A percentile compares a stretch with the other conserved stretches of the same genome.
Evolutionary conservation across 2,888 invertebrate species (phyloP).

Genomic region (Stenotaenia linearis): DNA sequence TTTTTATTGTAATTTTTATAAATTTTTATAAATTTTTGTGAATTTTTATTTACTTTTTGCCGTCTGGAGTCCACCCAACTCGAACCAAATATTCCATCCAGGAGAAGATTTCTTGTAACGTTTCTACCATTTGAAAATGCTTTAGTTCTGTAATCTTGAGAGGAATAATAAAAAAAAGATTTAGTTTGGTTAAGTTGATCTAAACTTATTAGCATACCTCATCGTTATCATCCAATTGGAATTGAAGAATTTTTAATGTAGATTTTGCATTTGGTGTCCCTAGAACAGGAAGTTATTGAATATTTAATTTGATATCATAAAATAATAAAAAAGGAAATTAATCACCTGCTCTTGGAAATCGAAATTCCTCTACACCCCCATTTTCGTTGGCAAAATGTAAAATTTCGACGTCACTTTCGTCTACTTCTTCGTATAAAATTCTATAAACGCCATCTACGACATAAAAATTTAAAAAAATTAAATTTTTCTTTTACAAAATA

Average conservation of each 20-base stretch:
- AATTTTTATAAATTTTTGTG: too few species aligned
- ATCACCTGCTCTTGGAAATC: constrained; percentile 50
- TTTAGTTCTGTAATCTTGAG: constrained; percentile 61
- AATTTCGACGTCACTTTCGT: constrained; percentile 75
- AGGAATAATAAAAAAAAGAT: neutral
- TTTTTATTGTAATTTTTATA: neutral
- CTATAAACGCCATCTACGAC: constrained; percentile 43
- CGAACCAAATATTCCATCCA: constrained; percentile 94
- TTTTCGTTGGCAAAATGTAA: constrained; percentile 76
- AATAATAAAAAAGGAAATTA: neutral
- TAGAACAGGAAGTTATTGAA: constrained; percentile 33
- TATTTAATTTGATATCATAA: too few species aligned
- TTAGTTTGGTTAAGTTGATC: neutral
- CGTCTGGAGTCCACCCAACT: constrained; percentile 91
- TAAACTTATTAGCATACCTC: constrained; percentile 35
- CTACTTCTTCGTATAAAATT: constrained; percentile 55
- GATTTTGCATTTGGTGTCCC: constrained; percentile 89
- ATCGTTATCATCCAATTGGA: constrained; percentile 51
- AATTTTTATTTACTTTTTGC: constrained; percentile 71
- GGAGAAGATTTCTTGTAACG: constrained; percentile 73
- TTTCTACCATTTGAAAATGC: constrained; percentile 67
- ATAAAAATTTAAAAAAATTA: neutral
- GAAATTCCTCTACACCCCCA: constrained; percentile 72
- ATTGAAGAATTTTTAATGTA: constrained; percentile 66
- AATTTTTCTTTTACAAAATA: too few species aligned